phyloP scores from a whole-genome alignment of 1,140 invertebrate species.

The Pseudoatta argentina region DNA sequence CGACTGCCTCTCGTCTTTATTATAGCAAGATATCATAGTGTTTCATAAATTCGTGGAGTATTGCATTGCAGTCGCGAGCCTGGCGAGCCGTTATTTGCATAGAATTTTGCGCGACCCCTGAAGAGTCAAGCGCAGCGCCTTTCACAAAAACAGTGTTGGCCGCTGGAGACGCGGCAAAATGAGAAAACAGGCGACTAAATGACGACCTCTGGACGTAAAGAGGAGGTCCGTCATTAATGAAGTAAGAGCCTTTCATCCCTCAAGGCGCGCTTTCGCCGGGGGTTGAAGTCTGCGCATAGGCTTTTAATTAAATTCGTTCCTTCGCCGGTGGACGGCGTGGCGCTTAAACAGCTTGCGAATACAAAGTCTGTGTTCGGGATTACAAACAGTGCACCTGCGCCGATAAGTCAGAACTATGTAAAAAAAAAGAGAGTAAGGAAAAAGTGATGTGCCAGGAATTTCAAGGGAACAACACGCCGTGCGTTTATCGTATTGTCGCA shows the following conservation, averaged over 20 bases:
- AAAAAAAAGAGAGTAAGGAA: neutral
- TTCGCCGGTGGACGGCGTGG: constrained; percentile 5
- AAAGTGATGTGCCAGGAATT: constrained; percentile 23
- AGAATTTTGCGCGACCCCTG: constrained; percentile 30
- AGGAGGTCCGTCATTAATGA: constrained; percentile 59
- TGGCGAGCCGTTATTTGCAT: constrained; percentile 46
- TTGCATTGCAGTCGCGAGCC: constrained; percentile 44
- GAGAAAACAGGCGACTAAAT: constrained; percentile 54
- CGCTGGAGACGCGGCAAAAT: neutral
- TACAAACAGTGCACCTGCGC: constrained; percentile 28
- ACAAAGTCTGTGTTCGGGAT: constrained; percentile 46
- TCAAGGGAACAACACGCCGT: neutral
- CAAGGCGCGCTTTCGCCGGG: neutral
- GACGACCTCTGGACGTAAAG: constrained; percentile 44
- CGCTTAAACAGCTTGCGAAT: constrained; percentile 54
- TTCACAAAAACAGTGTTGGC: constrained; percentile 13
- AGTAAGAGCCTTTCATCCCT: constrained; percentile 57
- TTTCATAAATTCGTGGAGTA: constrained; percentile 44
- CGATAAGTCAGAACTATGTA: constrained; percentile 9
- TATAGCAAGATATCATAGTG: constrained; percentile 1
- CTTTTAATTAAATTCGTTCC: constrained; percentile 62
- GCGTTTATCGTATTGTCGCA: no score
- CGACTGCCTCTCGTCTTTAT: neutral
- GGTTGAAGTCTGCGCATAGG: constrained; percentile 38
- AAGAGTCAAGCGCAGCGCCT: neutral